phyloP scores from a whole-genome alignment of 2,113 vertebrate species.

The Echinops telfairi region DNA sequence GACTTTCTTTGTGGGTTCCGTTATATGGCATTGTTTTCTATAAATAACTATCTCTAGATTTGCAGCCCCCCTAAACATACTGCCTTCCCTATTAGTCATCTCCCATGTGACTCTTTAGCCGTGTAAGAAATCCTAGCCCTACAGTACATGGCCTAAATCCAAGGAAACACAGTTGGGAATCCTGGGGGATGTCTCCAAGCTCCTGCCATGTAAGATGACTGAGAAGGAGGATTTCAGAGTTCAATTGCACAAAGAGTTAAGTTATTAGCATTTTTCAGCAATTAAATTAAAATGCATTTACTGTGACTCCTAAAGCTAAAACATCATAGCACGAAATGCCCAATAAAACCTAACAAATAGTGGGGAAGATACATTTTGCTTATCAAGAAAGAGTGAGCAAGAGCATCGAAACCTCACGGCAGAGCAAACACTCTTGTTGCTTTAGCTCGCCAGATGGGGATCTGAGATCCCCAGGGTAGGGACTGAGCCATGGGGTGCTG shows the following conservation, averaged over 20 bases:
- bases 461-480: slow-evolving; percentile 57
- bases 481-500: slow-evolving; percentile 49
- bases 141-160: not conserved
- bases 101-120: not conserved
- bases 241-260: slow-evolving; percentile 73
- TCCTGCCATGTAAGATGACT: slow-evolving; percentile 16
- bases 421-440: slow-evolving; percentile 49
- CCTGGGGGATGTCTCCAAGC: not conserved
- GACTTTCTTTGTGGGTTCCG: not conserved
- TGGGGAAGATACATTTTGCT: slow-evolving; percentile 35
- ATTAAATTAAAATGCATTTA: slow-evolving; percentile 48
- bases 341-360: slow-evolving; percentile 56
- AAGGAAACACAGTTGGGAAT: not conserved
- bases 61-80: not conserved
- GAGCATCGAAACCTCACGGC: slow-evolving; percentile 15
- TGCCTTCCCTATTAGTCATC: slow-evolving; percentile 38
- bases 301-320: slow-evolving; percentile 41
- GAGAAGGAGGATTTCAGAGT: slow-evolving; percentile 48
- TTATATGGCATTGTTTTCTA: not conserved
- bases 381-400: not conserved
- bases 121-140: not conserved
- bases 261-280: slow-evolving; percentile 42
- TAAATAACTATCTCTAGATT: not conserved
- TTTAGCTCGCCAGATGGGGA: slow-evolving; percentile 76
- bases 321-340: slow-evolving; percentile 8